phyloP scores from a whole-genome alignment of 2,113 vertebrate species.

The Paradoxurus hermaphroditus region DNA sequence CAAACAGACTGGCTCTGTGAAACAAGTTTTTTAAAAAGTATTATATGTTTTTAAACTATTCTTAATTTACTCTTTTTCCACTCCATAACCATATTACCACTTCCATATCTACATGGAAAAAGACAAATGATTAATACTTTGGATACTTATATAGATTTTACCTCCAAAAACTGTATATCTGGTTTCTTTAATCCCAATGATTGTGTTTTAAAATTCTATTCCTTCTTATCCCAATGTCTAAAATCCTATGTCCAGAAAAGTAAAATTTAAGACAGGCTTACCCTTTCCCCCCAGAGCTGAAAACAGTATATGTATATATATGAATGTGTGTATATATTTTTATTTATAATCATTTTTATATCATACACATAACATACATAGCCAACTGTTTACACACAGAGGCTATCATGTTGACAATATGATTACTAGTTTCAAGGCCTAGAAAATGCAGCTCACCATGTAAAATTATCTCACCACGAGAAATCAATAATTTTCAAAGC shows the following conservation, averaged over 20 bases:
- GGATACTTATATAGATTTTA: not conserved
- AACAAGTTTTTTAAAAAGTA: not conserved
- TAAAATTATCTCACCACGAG: conserved; percentile 58
- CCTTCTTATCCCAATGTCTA: not conserved
- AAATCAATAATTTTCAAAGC: conserved; percentile 73
- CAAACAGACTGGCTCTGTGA: not conserved
- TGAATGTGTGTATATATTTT: not conserved
- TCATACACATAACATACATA: not conserved
- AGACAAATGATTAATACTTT: conserved; percentile 20
- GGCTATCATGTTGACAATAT: not conserved
- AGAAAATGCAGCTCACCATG: conserved; percentile 68
- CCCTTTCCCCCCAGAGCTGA: not conserved
- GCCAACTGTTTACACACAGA: not conserved
- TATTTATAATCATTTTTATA: not conserved
- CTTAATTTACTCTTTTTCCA: not conserved
- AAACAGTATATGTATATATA: not conserved
- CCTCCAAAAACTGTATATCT: not conserved
- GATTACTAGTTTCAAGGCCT: conserved; percentile 28
- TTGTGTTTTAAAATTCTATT: not conserved
- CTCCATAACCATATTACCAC: not conserved
- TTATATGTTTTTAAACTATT: not conserved
- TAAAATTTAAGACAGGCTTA: not conserved
- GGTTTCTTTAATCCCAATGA: not conserved
- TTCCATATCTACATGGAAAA: not conserved
- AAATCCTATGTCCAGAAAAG: not conserved